A percentile compares a stretch with the other conserved stretches of the same genome.
phyloP scores from a whole-genome alignment of 1,140 invertebrate species.

The Bombus consobrinus region DNA sequence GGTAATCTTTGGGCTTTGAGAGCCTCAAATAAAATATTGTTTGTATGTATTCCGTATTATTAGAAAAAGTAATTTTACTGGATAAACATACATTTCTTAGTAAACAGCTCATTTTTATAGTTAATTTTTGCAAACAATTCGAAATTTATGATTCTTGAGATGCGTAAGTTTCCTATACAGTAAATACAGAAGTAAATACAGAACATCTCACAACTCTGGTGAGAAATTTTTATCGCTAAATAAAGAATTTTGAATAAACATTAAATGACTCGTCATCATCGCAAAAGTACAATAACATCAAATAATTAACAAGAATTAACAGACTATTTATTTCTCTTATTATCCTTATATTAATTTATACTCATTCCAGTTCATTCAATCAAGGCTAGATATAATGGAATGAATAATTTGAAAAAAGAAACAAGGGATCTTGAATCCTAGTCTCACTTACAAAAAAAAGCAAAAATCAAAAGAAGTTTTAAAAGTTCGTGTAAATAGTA shows the following conservation, averaged over 20 bases:
- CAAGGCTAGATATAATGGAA: not conserved
- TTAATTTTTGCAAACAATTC: no score
- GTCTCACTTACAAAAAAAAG: not conserved
- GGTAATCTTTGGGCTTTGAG: no score
- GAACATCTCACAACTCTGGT: no score
- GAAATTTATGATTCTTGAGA: not conserved
- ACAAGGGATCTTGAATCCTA: not conserved
- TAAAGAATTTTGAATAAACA: not conserved
- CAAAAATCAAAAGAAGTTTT: not conserved
- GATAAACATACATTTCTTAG: no score
- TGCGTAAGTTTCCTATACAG: no score
- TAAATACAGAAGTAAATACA: no score
- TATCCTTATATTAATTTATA: not conserved
- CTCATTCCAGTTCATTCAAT: not conserved
- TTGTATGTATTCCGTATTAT: no score
- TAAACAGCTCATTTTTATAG: no score
- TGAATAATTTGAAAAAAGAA: not conserved
- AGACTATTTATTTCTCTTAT: not conserved
- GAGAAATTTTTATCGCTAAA: not conserved
- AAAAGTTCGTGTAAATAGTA: not conserved
- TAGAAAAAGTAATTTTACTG: no score
- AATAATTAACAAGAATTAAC: not conserved
- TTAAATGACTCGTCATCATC: not conserved
- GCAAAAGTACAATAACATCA: not conserved
- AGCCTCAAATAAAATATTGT: no score